Conservation (phyloP, 2,113 vertebrate species). For the Dasyurus viverrinus region DNA sequence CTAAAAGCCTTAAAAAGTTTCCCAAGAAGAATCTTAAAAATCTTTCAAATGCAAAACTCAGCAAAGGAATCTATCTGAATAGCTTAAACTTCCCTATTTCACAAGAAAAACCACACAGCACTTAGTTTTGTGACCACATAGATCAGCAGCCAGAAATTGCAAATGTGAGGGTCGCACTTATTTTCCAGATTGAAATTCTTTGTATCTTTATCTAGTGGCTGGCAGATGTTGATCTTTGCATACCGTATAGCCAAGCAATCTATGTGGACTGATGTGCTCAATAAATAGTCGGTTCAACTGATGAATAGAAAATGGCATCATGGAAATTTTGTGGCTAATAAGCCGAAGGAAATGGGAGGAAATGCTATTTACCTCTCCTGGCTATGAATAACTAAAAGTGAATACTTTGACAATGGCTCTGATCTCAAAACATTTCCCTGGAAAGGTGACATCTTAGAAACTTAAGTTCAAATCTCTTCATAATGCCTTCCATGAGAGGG, state of each 20-base stretch:
- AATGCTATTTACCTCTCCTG: constrained; percentile 22
- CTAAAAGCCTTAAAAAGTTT: constrained; percentile 63
- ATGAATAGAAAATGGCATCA: constrained; percentile 39
- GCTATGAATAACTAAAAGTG: not conserved
- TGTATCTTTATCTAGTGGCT: constrained; percentile 25
- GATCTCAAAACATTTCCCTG: not conserved
- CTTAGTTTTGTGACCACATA: constrained; percentile 59
- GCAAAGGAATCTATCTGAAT: constrained; percentile 67
- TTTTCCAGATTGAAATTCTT: constrained; percentile 37
- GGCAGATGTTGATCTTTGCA: constrained; percentile 28
- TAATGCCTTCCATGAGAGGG: not conserved
- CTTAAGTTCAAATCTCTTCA: not conserved
- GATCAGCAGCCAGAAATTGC: constrained; percentile 50
- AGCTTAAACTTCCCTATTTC: constrained; percentile 55
- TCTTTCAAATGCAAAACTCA: constrained; percentile 61
- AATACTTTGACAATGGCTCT: not conserved
- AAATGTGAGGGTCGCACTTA: constrained; percentile 56
- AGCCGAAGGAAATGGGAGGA: constrained; percentile 37
- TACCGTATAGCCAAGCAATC: constrained; percentile 1
- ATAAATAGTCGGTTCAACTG: not conserved
- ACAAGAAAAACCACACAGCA: constrained; percentile 33
- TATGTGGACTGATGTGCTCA: constrained; percentile 22
- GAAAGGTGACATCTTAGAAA: not conserved
- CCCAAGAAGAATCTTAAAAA: constrained; percentile 65
- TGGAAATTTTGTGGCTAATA: constrained; percentile 53